Evolutionary conservation across 2,888 invertebrate genomes (phyloP).

Genomic region (Callyntrura guangdongensis): DNA sequence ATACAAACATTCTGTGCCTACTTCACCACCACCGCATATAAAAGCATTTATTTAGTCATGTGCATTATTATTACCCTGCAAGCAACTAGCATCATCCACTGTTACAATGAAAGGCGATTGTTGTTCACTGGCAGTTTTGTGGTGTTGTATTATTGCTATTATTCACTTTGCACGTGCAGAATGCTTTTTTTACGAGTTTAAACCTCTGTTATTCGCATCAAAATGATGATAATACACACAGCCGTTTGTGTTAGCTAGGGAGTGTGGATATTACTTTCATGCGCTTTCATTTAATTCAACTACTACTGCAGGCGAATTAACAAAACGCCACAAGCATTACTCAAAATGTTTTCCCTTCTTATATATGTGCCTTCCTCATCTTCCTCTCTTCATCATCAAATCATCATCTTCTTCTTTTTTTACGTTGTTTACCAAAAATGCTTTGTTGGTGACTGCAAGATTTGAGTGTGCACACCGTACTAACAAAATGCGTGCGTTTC

Average conservation of each 20-base stretch:
- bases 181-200: constrained; percentile 47
- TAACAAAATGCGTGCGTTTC: constrained; percentile 34
- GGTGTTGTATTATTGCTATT: constrained; percentile 68
- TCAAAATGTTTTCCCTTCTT: constrained; percentile 43
- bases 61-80: too few relatives aligned
- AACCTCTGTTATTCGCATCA: constrained; percentile 7
- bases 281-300: constrained; percentile 39
- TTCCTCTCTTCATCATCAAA: not conserved
- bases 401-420: constrained; percentile 16
- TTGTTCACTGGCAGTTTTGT: constrained; percentile 55
- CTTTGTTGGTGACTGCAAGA: constrained; percentile 36
- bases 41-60: not conserved
- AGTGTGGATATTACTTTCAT: constrained; percentile 13
- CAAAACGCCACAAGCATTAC: constrained; percentile 45
- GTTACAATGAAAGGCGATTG: constrained; percentile 63
- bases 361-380: not conserved
- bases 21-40: not conserved
- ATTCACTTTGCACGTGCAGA: constrained; percentile 76
- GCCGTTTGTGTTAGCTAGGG: not conserved
- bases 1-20: not conserved
- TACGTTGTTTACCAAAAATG: constrained; percentile 33
- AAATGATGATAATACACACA: constrained; percentile 26
- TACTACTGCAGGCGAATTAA: constrained; percentile 66
- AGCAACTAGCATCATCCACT: constrained; percentile 33
- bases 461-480: not conserved